Conservation (phyloP, 2,888 invertebrate species). For the Leptopilina syphax region DNA sequence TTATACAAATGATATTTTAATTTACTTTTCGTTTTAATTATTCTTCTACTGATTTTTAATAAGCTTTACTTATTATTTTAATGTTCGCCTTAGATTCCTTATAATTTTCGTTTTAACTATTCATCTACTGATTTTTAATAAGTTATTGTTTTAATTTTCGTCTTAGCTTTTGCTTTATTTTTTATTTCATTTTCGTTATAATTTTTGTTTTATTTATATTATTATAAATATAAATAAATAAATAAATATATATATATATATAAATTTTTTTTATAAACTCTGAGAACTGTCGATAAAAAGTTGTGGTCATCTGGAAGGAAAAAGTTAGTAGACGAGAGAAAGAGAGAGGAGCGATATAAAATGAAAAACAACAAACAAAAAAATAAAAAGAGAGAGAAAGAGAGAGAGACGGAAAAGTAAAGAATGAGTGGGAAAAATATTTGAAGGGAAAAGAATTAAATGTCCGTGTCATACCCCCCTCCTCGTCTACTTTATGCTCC, state of each 20-base stretch:
- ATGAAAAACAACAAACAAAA: background rate
- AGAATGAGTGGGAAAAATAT: constrained; percentile 41
- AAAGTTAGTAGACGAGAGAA: constrained; percentile 20
- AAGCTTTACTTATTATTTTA: too few species aligned
- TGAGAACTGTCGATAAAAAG: background rate
- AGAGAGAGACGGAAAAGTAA: constrained; percentile 16
- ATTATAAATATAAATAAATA: background rate
- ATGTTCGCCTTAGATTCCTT: too few species aligned
- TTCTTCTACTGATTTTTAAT: too few species aligned
- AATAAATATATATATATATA: background rate
- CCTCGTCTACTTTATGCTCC: constrained; percentile 59
- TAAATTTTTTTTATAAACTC: too few species aligned
- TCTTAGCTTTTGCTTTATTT: too few species aligned
- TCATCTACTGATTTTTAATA: too few species aligned
- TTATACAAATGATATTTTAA: too few species aligned
- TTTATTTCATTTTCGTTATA: too few species aligned
- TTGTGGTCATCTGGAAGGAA: constrained; percentile 11
- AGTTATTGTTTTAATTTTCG: too few species aligned
- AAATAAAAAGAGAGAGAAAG: background rate
- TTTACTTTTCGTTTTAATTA: too few species aligned
- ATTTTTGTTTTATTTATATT: too few species aligned
- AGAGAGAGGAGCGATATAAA: background rate
- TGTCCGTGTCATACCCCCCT: constrained; percentile 63
- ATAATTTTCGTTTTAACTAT: too few species aligned
- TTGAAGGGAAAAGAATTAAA: constrained; percentile 56